Evolutionary conservation across 2,797 vertebrate species (phyloP).

Genomic region (Silurus lanzhouensis): DNA sequence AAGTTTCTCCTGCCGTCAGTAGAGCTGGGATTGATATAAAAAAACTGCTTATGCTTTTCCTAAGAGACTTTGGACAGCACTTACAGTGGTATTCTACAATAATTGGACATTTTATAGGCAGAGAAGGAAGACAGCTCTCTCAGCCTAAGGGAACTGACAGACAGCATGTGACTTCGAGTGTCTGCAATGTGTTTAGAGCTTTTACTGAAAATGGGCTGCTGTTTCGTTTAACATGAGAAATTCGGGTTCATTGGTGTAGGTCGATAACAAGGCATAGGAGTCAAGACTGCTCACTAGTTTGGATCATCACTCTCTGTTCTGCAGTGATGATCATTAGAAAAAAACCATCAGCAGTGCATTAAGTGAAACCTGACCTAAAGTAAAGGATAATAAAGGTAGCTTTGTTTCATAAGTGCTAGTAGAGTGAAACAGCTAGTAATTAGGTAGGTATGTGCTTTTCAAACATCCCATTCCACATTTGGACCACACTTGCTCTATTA

Average conservation of each 20-base stretch:
- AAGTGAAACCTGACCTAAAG: neutral
- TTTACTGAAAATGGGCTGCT: neutral
- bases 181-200: neutral
- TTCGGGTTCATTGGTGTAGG: neutral
- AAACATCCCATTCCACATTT: too few species aligned
- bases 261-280: neutral
- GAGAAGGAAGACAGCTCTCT: constrained; percentile 31
- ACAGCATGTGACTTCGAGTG: constrained; percentile 31
- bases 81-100: constrained; percentile 55
- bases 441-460: too few species aligned
- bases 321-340: neutral
- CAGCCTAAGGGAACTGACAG: constrained; percentile 33
- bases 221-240: constrained; percentile 3
- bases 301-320: neutral
- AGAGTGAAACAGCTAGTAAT: neutral
- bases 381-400: neutral
- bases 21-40: constrained; percentile 37
- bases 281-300: neutral
- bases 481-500: too few species aligned
- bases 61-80: constrained; percentile 66
- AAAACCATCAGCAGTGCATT: neutral
- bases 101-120: constrained; percentile 61
- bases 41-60: constrained; percentile 61
- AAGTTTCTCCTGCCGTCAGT: constrained; percentile 33
- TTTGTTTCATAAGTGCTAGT: neutral